A percentile compares a stretch with the other conserved stretches of the same genome.
These are phyloP conservation scores for Heliconius cydno DNA, from an alignment of 2,888 invertebrate species.

Conservation along the genomic window DNA sequence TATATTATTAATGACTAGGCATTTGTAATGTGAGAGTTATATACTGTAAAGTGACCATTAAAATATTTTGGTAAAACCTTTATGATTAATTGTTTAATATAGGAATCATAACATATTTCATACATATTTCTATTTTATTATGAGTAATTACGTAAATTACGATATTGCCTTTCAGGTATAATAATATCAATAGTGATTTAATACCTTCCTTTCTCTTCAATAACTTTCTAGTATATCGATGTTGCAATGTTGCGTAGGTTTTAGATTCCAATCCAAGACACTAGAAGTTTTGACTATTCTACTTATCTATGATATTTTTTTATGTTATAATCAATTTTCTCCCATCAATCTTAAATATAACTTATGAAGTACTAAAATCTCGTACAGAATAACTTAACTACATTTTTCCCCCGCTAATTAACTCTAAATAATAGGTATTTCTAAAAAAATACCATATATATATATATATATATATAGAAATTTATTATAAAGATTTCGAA, in stretches of 20 bases:
- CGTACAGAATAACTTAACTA: too few relatives aligned
- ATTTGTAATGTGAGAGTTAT: background rate
- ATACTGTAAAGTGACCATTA: background rate
- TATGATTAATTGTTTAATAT: background rate
- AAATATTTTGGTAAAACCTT: background rate
- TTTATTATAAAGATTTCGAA: too few relatives aligned
- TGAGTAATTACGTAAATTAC: background rate
- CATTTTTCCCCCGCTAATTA: too few relatives aligned
- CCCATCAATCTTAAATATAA: too few relatives aligned
- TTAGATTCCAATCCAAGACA: background rate
- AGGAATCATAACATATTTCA: background rate
- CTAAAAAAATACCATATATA: too few relatives aligned
- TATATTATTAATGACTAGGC: background rate
- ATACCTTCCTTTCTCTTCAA: background rate
- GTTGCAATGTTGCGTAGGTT: background rate
- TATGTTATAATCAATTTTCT: too few relatives aligned
- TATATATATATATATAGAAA: too few relatives aligned
- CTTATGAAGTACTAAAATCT: too few relatives aligned
- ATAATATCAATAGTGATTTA: constrained; percentile 7
- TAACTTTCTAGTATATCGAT: background rate
- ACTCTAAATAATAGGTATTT: too few relatives aligned
- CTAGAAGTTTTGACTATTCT: too few relatives aligned
- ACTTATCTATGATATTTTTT: too few relatives aligned
- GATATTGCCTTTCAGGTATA: constrained; percentile 2
- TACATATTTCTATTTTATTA: background rate